phyloP scores from a whole-genome alignment of 2,888 invertebrate species.

The Brachyopa scutellaris region DNA sequence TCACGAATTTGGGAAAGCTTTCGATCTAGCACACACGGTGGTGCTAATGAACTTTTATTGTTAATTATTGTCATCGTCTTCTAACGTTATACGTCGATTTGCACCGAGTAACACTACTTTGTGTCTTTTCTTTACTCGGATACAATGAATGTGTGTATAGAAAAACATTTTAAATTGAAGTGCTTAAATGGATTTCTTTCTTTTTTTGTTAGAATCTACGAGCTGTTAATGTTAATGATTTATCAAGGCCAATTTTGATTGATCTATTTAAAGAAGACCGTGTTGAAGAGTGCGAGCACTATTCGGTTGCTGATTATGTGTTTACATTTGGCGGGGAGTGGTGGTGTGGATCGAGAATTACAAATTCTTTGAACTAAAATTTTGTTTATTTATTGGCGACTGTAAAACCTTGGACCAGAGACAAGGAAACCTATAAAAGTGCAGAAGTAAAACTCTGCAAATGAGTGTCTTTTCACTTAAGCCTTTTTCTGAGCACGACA shows the following conservation, averaged over 20 bases:
- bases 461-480: too few relatives aligned
- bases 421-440: too few relatives aligned
- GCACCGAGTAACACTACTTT: too few relatives aligned
- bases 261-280: neutral
- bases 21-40: slow-evolving; percentile 22
- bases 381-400: too few relatives aligned
- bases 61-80: slow-evolving; percentile 10
- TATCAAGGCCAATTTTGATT: slow-evolving; percentile 2
- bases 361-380: too few relatives aligned
- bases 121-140: too few relatives aligned
- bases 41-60: slow-evolving; percentile 44
- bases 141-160: neutral
- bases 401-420: too few relatives aligned
- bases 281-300: neutral
- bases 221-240: neutral
- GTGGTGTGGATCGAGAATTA: too few relatives aligned
- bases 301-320: neutral
- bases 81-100: too few relatives aligned
- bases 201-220: neutral
- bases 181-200: neutral
- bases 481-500: too few relatives aligned
- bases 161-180: neutral
- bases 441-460: too few relatives aligned
- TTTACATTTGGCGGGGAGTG: too few relatives aligned
- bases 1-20: neutral